These are phyloP conservation scores for Rallus limicola DNA, from an alignment of 2,113 vertebrate species.

Conservation along the genomic window DNA sequence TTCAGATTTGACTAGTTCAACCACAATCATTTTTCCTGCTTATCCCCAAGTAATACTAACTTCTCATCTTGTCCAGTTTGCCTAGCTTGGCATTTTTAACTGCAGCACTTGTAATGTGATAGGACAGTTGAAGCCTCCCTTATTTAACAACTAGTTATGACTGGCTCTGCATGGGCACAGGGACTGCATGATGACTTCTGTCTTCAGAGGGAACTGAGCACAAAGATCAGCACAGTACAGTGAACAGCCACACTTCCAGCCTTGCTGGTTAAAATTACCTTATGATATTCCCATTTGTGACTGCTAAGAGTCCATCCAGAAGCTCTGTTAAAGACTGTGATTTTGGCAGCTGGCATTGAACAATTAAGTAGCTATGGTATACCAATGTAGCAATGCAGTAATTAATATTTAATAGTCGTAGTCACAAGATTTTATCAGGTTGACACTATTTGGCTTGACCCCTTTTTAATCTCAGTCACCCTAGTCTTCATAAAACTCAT, in stretches of 20 bases:
- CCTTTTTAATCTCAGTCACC: neutral
- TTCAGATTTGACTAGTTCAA: constrained; percentile 23
- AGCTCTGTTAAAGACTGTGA: neutral
- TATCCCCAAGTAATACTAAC: neutral
- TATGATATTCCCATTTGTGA: neutral
- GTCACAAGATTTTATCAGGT: neutral
- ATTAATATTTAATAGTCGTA: neutral
- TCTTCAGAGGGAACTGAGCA: neutral
- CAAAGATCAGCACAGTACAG: neutral
- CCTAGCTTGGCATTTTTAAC: neutral
- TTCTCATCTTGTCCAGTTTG: neutral
- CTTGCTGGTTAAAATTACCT: neutral
- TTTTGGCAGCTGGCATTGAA: neutral
- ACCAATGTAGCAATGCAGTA: neutral
- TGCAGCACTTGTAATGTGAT: neutral
- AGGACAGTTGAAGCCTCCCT: neutral
- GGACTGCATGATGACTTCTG: neutral
- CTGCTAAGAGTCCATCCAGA: neutral
- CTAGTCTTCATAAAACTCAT: neutral
- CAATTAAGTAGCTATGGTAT: neutral
- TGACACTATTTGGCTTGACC: neutral
- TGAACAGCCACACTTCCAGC: neutral
- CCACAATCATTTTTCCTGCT: neutral
- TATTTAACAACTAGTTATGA: neutral
- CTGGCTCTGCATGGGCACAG: neutral